Evolutionary conservation across 2,113 vertebrate species (phyloP).

Genomic region (Aspiorhynchus laticeps): DNA sequence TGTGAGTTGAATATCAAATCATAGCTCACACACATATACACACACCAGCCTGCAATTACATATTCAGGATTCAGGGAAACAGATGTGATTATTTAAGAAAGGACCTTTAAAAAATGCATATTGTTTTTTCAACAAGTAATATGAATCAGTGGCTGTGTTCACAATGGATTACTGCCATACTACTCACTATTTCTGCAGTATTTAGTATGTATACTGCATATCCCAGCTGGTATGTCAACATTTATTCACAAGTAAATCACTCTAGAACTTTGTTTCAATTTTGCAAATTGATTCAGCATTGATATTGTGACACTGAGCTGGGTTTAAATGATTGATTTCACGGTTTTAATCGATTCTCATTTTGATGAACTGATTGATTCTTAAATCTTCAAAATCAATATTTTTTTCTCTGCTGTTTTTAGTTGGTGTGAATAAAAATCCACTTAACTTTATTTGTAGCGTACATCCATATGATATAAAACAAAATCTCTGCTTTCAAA

Average conservation of each 20-base stretch:
- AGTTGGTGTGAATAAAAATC: background rate
- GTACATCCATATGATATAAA: background rate
- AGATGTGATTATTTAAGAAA: background rate
- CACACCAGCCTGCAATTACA: background rate
- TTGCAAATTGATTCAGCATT: background rate
- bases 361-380: background rate
- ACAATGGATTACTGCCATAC: background rate
- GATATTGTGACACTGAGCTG: background rate
- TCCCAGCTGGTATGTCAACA: background rate
- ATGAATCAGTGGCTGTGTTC: background rate
- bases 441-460: too few relatives aligned
- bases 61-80: background rate
- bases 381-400: background rate
- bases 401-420: background rate
- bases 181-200: background rate
- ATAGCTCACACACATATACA: background rate
- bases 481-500: background rate
- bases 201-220: background rate
- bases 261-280: background rate
- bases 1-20: conserved; percentile 58
- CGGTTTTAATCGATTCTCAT: background rate
- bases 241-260: background rate
- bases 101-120: background rate
- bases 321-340: background rate
- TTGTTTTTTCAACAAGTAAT: background rate